Percentiles rank a stretch among this genome's conserved stretches.
These are phyloP conservation scores for Triplophysa dalaica DNA, from an alignment of 2,113 vertebrate species.

Conservation along the genomic window DNA sequence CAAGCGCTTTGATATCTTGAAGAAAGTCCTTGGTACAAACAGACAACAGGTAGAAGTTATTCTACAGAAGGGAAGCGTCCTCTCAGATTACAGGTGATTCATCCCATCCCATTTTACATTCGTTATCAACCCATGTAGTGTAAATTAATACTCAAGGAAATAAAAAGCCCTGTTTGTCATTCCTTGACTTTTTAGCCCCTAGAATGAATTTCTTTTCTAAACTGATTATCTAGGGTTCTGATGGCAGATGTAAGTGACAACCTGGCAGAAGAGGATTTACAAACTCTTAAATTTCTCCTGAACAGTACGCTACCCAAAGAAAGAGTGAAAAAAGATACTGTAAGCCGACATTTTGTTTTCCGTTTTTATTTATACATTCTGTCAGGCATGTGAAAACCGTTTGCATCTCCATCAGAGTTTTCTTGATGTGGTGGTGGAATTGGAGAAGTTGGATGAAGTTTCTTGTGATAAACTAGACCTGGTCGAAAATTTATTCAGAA, in stretches of 20 bases:
- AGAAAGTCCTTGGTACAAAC: conserved; percentile 25
- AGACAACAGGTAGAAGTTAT: conserved; percentile 39
- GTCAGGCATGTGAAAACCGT: too few relatives aligned
- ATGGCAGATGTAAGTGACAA: conserved; percentile 43
- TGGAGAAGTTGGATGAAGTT: conserved; percentile 78
- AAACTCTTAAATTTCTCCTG: conserved; percentile 42
- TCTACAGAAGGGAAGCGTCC: conserved; percentile 2
- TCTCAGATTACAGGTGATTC: conserved; percentile 46
- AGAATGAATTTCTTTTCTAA: background rate
- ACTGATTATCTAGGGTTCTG: conserved; percentile 33
- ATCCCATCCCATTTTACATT: background rate
- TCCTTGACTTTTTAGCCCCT: background rate
- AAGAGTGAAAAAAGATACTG: conserved; percentile 24
- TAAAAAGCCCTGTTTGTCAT: background rate
- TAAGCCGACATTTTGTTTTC: conserved; percentile 3
- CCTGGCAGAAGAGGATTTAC: conserved; percentile 18
- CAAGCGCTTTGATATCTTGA: conserved; percentile 51
- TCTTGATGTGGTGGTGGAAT: conserved; percentile 73
- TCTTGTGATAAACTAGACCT: conserved; percentile 73
- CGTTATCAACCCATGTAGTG: background rate
- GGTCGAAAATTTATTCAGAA: conserved; percentile 73
- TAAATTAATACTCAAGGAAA: background rate
- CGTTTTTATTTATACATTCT: background rate
- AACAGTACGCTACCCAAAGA: conserved; percentile 25
- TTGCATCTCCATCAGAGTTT: conserved; percentile 72